Evolutionary conservation across 1,140 invertebrate genomes (phyloP).

Genomic region (Drosophila takahashii): DNA sequence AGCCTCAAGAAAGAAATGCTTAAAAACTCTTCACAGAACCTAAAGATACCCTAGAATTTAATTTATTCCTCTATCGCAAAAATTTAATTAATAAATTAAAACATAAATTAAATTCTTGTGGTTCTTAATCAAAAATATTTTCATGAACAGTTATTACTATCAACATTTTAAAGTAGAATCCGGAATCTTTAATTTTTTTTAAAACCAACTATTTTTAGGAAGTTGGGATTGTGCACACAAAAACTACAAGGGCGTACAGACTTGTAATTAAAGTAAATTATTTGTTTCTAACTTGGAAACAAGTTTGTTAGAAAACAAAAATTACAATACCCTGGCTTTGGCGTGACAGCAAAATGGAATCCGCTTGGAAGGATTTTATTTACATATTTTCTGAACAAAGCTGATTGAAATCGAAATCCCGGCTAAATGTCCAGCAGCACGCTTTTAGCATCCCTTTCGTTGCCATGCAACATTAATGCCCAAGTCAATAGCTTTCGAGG

Average conservation of each 20-base stretch:
- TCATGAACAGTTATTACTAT: too few species aligned
- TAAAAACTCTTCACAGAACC: background rate
- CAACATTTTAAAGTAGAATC: too few species aligned
- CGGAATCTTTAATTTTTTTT: too few species aligned
- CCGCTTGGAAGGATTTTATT: slow-evolving; percentile 12
- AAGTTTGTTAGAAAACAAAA: background rate
- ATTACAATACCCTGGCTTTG: background rate
- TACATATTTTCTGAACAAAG: slow-evolving; percentile 17
- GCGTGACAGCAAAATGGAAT: background rate
- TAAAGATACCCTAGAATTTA: background rate
- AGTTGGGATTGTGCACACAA: too few species aligned
- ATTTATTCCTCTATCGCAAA: too few species aligned
- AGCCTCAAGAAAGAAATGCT: slow-evolving; percentile 1
- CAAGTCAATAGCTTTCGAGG: slow-evolving; percentile 45
- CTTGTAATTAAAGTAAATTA: too few species aligned
- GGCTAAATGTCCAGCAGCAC: slow-evolving; percentile 50
- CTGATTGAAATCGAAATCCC: slow-evolving; percentile 51
- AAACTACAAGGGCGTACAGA: too few species aligned
- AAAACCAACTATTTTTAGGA: too few species aligned
- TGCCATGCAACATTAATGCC: slow-evolving; percentile 59
- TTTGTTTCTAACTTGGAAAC: background rate
- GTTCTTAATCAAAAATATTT: too few species aligned
- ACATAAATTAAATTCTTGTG: too few species aligned
- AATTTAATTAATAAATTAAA: too few species aligned
- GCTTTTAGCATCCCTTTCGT: slow-evolving; percentile 8